Evolutionary conservation across 2,797 vertebrate genomes (phyloP).

Genomic region (Micrastur ruficollis): DNA sequence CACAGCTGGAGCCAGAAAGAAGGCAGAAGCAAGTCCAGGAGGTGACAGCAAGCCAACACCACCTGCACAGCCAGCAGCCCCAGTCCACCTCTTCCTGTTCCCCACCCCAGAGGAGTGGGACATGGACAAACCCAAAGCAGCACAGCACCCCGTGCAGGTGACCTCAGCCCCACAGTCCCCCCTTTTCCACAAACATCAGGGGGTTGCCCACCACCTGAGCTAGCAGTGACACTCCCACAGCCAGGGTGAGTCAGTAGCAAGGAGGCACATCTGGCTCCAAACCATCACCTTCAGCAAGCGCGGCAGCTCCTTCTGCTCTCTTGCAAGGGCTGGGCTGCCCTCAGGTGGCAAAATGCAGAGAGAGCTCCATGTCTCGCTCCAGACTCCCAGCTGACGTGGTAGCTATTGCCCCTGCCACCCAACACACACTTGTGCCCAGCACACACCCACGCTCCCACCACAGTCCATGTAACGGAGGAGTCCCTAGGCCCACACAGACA

Average conservation of each 20-base stretch:
- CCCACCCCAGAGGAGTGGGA: neutral
- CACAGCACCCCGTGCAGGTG: fast-evolving
- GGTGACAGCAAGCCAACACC: neutral
- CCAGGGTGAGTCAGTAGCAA: neutral
- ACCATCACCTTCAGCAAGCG: neutral
- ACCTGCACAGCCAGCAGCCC: neutral
- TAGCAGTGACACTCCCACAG: fast-evolving
- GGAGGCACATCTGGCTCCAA: neutral
- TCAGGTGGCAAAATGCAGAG: conserved; percentile 52
- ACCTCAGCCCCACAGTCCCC: neutral
- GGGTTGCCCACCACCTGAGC: neutral
- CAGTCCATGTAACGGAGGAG: fast-evolving
- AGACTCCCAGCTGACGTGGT: neutral
- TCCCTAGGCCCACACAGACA: neutral
- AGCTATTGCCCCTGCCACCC: neutral
- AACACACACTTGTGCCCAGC: neutral
- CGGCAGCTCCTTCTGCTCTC: neutral
- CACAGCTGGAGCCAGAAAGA: neutral
- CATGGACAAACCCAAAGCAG: neutral
- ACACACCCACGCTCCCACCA: neutral
- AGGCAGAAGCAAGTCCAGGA: neutral
- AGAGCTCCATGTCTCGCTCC: neutral
- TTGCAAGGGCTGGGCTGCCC: conserved; percentile 15
- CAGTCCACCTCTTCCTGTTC: neutral
- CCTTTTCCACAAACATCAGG: neutral